phyloP scores from a whole-genome alignment of 1,140 invertebrate genomes.

The Penaeus chinensis region DNA sequence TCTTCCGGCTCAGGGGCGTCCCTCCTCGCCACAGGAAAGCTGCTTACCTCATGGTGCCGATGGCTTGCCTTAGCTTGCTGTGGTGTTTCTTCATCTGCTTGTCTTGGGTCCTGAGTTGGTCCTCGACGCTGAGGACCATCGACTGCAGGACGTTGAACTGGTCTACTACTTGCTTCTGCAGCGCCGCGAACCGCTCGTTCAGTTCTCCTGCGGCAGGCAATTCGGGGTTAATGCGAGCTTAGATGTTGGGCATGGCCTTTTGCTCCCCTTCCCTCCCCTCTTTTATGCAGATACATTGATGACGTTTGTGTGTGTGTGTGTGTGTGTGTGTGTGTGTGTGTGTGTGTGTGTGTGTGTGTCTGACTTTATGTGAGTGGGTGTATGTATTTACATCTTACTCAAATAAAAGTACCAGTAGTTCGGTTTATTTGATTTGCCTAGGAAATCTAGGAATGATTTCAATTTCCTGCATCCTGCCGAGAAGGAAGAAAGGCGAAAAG shows the following conservation, averaged over 20 bases:
- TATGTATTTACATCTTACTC: not conserved
- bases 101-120: slow-evolving; percentile 67
- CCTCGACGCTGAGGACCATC: slow-evolving; percentile 67
- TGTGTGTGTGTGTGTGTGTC: not conserved
- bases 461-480: too few relatives aligned
- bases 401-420: not conserved
- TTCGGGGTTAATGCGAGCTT: too few relatives aligned
- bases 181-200: slow-evolving; percentile 66
- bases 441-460: too few relatives aligned
- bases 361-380: not conserved
- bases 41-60: slow-evolving; percentile 43
- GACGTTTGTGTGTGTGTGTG: not conserved
- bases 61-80: slow-evolving; percentile 41
- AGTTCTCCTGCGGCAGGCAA: slow-evolving; percentile 65
- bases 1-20: too few relatives aligned
- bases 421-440: too few relatives aligned
- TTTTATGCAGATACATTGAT: not conserved
- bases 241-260: too few relatives aligned
- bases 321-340: not conserved
- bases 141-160: slow-evolving; percentile 67
- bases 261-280: too few relatives aligned
- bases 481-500: too few relatives aligned
- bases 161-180: slow-evolving; percentile 66
- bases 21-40: not conserved
- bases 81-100: slow-evolving; percentile 64